Evolutionary conservation across 2,797 vertebrate species (phyloP), one percentile per base, ranked within the genome.

Genomic region (Leptodactylus fallax): DNA sequence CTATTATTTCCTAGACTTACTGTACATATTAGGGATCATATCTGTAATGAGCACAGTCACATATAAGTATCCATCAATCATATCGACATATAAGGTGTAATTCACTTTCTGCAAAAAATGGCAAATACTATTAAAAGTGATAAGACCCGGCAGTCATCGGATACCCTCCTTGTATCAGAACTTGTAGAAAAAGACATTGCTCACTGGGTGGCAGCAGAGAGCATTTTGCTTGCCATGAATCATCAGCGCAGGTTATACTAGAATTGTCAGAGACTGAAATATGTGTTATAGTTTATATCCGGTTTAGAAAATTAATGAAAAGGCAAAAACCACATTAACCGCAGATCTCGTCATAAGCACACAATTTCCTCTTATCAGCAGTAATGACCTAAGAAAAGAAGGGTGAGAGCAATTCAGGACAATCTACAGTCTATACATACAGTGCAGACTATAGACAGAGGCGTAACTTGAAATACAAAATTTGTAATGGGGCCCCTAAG

Each of bases 141-240:
- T 5, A 14, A 23, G 49, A n/a, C 3, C 1, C 19, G 14, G 3
- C 11, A 72, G 8, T 21, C 27, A 10, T 47, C 21, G 74, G 21
- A 23, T 7, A 23, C 74, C 19, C 23, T 12, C 78, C 6, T 25
- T 49, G 45, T 23, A 58, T 25, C 76, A 47, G 8, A 61, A 49
- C 21, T 47, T 61, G 79, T n/a, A 80, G 19, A 61, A n/a, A 45
- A 47, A 0, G n/a, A 49, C 5, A 0, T 45, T 47, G 36, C 61
- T 63, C 79, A 81, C 79, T 63, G 13, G 79, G 60, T 81, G 79
- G 79, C 79, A 81, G 79, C 19, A 51, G 36, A 49, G 60, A 65
- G 79, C 79, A 49, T 36, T 49, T 23, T n/a, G 45, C 21, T 10
- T 6, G 19, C 56, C 13, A 21, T 56, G 14, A 79, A 79, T 74